Evolutionary conservation across 2,797 vertebrate genomes (phyloP).

Genomic region (Huso huso): DNA sequence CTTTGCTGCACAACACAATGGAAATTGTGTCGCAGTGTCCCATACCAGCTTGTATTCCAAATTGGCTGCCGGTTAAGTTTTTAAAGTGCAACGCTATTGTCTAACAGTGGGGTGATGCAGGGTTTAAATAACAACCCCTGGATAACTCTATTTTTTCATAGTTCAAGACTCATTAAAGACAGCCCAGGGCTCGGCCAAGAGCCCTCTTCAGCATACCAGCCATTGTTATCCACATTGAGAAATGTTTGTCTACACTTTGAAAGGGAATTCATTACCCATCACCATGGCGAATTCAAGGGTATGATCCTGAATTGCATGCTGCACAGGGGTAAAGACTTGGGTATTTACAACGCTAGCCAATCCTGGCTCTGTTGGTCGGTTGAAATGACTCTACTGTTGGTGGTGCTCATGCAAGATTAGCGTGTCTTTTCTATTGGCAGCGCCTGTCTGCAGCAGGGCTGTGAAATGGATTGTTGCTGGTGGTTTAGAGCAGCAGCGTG

Average conservation of each 20-base stretch:
- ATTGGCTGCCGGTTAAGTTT: conserved; percentile 12
- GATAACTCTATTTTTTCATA: not conserved
- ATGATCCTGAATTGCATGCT: not conserved
- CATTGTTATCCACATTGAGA: not conserved
- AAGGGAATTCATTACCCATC: not conserved
- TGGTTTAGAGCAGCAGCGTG: not conserved
- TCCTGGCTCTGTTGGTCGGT: not conserved
- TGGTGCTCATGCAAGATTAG: not conserved
- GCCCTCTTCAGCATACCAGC: not conserved
- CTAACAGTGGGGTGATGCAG: conserved; percentile 22
- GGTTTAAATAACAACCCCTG: conserved; percentile 26
- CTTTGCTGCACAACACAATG: too few relatives aligned
- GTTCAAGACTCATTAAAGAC: not conserved
- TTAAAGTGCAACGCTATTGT: conserved; percentile 17
- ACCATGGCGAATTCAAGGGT: not conserved
- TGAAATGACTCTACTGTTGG: not conserved
- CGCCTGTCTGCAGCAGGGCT: not conserved
- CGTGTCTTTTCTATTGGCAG: not conserved
- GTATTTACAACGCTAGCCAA: not conserved
- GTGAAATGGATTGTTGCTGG: too few relatives aligned
- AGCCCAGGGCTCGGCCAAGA: not conserved
- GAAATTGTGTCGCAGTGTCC: too few relatives aligned
- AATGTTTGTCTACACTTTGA: not conserved
- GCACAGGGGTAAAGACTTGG: not conserved
- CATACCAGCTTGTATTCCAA: too few relatives aligned